Evolutionary conservation across 2,113 vertebrate genomes (phyloP).

Genomic region (Chaetodon trifascialis): DNA sequence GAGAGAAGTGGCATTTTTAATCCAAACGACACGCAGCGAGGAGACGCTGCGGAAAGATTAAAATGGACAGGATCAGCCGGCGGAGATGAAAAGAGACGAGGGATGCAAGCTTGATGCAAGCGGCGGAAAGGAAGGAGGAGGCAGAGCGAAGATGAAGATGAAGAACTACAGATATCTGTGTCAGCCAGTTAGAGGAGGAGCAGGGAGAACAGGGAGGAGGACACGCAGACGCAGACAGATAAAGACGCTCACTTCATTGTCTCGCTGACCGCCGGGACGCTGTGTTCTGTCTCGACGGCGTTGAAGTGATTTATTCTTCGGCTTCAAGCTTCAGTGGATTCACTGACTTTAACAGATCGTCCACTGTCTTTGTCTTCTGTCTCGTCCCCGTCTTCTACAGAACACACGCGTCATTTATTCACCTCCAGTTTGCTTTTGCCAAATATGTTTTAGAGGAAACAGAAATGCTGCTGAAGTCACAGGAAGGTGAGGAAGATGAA

Average conservation of each 20-base stretch:
- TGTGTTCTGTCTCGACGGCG: not conserved
- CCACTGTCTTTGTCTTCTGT: not conserved
- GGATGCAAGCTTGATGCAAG: constrained; percentile 62
- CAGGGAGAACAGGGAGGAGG: not conserved
- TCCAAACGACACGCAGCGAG: not conserved
- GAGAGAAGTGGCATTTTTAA: constrained; percentile 3
- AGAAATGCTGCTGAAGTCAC: not conserved
- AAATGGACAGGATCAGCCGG: constrained; percentile 45
- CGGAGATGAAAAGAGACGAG: constrained; percentile 30
- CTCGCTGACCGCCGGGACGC: not conserved
- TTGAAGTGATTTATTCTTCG: not conserved
- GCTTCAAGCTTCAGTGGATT: not conserved
- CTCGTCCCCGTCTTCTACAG: no score
- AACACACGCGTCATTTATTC: not conserved
- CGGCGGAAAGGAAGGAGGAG: constrained; percentile 43
- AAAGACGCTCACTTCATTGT: not conserved
- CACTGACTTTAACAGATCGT: not conserved
- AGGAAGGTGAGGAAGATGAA: not conserved
- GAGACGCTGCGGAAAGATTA: constrained; percentile 23
- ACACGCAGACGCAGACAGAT: not conserved
- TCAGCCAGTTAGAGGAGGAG: not conserved
- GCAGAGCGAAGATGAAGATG: constrained; percentile 7
- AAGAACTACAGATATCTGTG: constrained; percentile 27
- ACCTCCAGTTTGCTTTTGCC: no score
- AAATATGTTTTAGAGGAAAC: no score